phyloP scores from a whole-genome alignment of 2,888 invertebrate genomes.

The Tenthredo scrophulariae region DNA sequence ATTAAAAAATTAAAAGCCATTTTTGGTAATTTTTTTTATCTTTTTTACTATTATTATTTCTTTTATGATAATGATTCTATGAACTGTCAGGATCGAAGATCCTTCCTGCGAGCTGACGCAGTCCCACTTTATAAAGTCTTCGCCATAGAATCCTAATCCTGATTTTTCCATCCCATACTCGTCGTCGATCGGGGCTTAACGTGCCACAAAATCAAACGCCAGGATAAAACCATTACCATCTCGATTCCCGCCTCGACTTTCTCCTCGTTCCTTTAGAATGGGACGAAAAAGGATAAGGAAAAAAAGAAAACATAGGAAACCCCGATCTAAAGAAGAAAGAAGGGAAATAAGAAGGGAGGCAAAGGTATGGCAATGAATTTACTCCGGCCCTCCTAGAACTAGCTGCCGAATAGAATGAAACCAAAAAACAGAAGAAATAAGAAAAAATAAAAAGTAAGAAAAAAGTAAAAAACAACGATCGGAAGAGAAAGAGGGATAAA shows the following conservation, averaged over 20 bases:
- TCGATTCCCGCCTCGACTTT: conserved; percentile 4
- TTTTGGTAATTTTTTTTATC: not conserved
- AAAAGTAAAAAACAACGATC: not conserved
- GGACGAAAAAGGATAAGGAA: not conserved
- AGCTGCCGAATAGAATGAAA: not conserved
- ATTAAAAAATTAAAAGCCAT: not conserved
- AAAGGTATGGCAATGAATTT: conserved; percentile 14
- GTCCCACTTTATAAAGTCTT: not conserved
- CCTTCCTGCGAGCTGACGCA: not conserved
- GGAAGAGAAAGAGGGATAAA: not conserved
- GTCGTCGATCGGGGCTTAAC: conserved; percentile 19
- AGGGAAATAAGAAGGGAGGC: not conserved
- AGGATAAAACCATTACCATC: conserved; percentile 44
- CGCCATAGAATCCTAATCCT: not conserved
- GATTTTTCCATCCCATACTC: conserved; percentile 11
- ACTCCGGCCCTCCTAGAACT: not conserved
- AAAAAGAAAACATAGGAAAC: not conserved
- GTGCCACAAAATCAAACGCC: conserved; percentile 46
- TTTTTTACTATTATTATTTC: not conserved
- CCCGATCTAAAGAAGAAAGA: not conserved
- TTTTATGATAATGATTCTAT: not conserved
- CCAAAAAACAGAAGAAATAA: not conserved
- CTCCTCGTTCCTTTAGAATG: conserved; percentile 11
- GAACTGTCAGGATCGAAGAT: not conserved
- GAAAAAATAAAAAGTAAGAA: not conserved